Conservation (phyloP, 2,797 vertebrate species). For the Karalla daura region DNA sequence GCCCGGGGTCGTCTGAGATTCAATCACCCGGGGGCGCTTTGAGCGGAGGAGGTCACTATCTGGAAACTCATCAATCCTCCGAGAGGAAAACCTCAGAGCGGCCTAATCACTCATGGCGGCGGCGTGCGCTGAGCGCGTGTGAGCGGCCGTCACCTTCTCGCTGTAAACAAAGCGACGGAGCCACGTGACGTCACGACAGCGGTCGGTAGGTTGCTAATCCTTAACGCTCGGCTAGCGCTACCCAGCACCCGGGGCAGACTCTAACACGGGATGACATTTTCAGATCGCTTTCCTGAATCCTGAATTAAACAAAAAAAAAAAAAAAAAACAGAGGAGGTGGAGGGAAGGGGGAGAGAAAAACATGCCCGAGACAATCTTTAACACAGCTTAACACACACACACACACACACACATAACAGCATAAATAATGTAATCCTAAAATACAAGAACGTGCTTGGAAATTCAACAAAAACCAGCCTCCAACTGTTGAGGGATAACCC, state of each 20-base stretch:
- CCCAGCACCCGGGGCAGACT: constrained; percentile 69
- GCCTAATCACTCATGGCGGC: constrained; percentile 32
- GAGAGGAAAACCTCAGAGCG: constrained; percentile 7
- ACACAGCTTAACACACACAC: constrained; percentile 49
- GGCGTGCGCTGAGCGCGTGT: constrained; percentile 5
- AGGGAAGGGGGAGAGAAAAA: constrained; percentile 43
- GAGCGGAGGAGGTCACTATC: constrained; percentile 20
- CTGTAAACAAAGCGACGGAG: constrained; percentile 37
- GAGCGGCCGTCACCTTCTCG: constrained; percentile 19
- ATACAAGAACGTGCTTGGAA: constrained; percentile 58
- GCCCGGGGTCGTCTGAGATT: constrained; percentile 56
- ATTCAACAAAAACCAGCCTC: constrained; percentile 50
- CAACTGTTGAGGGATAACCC: no score
- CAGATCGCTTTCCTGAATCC: constrained; percentile 75
- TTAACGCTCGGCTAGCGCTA: constrained; percentile 70
- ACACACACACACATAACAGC: constrained; percentile 27
- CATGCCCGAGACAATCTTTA: constrained; percentile 59
- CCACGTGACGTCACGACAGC: constrained; percentile 58
- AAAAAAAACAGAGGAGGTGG: no score
- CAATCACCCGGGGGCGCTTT: constrained; percentile 49
- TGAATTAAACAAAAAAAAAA: no score
- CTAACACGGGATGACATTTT: constrained; percentile 78
- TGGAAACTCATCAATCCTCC: constrained; percentile 24
- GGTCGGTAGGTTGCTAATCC: constrained; percentile 71
- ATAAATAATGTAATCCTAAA: constrained; percentile 64